Conservation (phyloP, 2,797 vertebrate genomes). For the Cossypha caffra region DNA sequence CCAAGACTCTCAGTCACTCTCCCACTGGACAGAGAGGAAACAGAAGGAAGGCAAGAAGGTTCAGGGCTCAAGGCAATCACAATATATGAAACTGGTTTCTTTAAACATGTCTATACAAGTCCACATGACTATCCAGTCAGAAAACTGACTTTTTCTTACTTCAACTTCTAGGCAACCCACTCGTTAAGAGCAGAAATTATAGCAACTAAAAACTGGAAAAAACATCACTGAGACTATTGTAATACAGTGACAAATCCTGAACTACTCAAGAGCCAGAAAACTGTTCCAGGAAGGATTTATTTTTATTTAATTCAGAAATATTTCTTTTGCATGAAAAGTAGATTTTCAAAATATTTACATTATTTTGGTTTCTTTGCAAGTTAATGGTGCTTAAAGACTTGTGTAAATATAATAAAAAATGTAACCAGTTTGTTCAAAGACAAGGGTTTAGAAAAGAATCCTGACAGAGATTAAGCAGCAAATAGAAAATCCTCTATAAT, state of each 20-base stretch:
- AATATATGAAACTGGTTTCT: not conserved
- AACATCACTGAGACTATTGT: not conserved
- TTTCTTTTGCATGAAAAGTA: not conserved
- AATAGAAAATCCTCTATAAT: not conserved
- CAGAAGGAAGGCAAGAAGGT: not conserved
- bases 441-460: not conserved
- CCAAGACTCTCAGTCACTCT: not conserved
- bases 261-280: not conserved
- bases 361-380: not conserved
- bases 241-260: not conserved
- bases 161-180: not conserved
- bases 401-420: not conserved
- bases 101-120: not conserved
- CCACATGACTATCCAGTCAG: not conserved
- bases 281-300: not conserved
- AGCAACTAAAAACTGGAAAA: not conserved
- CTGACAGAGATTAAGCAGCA: not conserved
- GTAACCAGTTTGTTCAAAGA: not conserved
- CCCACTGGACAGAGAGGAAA: not conserved
- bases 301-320: not conserved
- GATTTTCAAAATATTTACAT: not conserved
- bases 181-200: not conserved
- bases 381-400: not conserved
- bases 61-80: not conserved
- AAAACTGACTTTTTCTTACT: not conserved